phyloP scores from a whole-genome alignment of 1,140 invertebrate genomes.

The Leguminivora glycinivorella region DNA sequence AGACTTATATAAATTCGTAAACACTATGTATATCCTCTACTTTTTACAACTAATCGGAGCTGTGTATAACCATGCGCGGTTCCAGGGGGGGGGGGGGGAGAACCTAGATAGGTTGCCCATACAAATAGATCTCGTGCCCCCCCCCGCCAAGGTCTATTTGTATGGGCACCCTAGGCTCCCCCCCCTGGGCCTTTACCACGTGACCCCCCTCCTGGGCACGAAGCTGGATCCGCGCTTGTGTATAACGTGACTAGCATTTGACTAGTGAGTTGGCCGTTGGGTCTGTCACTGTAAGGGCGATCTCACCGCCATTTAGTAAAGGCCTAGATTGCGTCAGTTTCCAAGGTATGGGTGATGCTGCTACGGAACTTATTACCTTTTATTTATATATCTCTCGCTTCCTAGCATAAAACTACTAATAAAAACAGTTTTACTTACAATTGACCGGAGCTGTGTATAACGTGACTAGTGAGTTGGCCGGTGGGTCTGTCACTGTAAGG shows the following conservation, averaged over 20 bases:
- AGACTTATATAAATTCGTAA: too few species aligned
- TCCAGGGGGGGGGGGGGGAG: too few species aligned
- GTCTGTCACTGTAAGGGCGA: slow-evolving; percentile 48
- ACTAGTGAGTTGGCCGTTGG: slow-evolving; percentile 49
- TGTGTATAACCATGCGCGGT: too few species aligned
- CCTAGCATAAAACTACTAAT: background rate
- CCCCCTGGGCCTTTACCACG: too few species aligned
- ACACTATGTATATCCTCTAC: too few species aligned
- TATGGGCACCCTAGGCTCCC: too few species aligned
- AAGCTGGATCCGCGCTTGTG: too few species aligned
- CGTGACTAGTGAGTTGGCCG: slow-evolving; percentile 53
- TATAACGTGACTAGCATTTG: slow-evolving; percentile 62
- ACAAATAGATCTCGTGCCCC: too few species aligned
- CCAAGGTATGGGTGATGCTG: slow-evolving; percentile 82
- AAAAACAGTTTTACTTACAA: slow-evolving; percentile 38
- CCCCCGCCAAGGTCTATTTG: too few species aligned
- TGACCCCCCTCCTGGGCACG: too few species aligned
- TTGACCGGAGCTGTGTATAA: slow-evolving; percentile 51
- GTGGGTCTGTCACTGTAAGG: slow-evolving; percentile 47
- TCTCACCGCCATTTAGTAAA: slow-evolving; percentile 59
- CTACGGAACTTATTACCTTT: slow-evolving; percentile 56
- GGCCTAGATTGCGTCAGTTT: slow-evolving; percentile 85
- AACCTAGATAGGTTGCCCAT: too few species aligned
- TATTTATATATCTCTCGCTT: background rate
- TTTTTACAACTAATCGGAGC: slow-evolving; percentile 50